Evolutionary conservation across 37 sponge, comb jelly and placozoan genomes (phyloP), one percentile per base, ranked within the genome.

Genomic region (Agelas oroides): DNA sequence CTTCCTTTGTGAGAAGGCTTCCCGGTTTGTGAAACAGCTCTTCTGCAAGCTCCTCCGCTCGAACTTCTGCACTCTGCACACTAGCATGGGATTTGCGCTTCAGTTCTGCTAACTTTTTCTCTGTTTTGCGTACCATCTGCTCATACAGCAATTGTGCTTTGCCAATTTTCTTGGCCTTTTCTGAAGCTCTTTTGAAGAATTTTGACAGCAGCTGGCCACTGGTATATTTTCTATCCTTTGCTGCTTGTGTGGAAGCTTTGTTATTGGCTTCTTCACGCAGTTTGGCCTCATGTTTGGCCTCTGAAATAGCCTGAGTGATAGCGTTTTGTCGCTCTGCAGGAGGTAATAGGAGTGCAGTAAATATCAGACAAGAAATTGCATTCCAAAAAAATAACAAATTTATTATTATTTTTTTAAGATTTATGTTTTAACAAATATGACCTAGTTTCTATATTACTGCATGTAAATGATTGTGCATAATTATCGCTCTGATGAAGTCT

Each of bases 11-110:
- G 39, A 91, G 92, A 15, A 86, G 27, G 23, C 79, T 71, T 23
- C 92, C 92, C 13, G 92, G 87, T 15, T 17, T 28, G 65, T 91
- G 92, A 59, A 86, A 81, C 20, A 85, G 54, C 27, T 65, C 78
- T 13, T 91, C 37, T 23, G 92, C 92, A 28, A 91, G 57, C 0
- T 53, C 76, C 27, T 86, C 82, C 3, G 87, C 92, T 56, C 62
- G 76, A 56, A 53, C 87, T 27, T 76, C 75, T 3, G 68, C 58
- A 36, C 38, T 53, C 23, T 66, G 65, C 25, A n/a, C 39, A 0
- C 19, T 21, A 65, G 76, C 67, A 5, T 20, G 3, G 2, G 66
- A 39, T 14, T 5, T 1, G 14, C 69, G 35, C 70, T 35, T 35
- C 69, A 73, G 13, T 54, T 88, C 76, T 39, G 68, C 53, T 15